phyloP scores from a whole-genome alignment of 2,888 invertebrate species.

The Scaptomyza flava region DNA sequence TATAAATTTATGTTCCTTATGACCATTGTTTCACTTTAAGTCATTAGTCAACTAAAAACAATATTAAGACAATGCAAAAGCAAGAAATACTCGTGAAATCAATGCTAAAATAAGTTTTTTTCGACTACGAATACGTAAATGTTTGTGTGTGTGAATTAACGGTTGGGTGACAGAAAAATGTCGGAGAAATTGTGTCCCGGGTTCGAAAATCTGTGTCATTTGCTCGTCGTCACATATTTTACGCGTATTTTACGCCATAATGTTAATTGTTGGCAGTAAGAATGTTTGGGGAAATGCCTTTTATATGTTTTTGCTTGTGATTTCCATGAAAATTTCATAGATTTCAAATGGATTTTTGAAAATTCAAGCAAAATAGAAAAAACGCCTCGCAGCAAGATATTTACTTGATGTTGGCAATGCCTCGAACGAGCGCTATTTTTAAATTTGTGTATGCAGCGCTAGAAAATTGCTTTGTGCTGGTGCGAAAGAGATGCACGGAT shows the following conservation, averaged over 20 bases:
- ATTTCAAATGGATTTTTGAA: conserved; percentile 29
- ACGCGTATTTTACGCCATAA: conserved; percentile 31
- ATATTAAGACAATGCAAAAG: conserved; percentile 10
- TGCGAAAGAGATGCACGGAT: conserved; percentile 56
- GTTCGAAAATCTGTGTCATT: conserved; percentile 41
- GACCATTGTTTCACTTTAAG: conserved; percentile 3
- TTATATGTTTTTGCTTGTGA: conserved; percentile 24
- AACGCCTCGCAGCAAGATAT: conserved; percentile 25
- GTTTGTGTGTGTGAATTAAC: conserved; percentile 20
- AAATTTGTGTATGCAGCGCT: conserved; percentile 52
- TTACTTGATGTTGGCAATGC: conserved; percentile 60
- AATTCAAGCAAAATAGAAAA: conserved; percentile 38
- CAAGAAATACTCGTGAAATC: conserved; percentile 62
- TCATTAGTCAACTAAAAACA: neutral
- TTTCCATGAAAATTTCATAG: conserved; percentile 46
- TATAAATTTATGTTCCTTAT: conserved; percentile 14
- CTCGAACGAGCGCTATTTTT: conserved; percentile 72
- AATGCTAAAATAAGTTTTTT: conserved; percentile 41
- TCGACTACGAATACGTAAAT: conserved; percentile 3
- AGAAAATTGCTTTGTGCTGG: conserved; percentile 55
- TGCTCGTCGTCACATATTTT: conserved; percentile 38
- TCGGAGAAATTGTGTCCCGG: conserved; percentile 33
- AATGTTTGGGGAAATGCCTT: conserved; percentile 46
- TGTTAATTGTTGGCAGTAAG: conserved; percentile 42
- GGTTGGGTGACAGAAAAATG: conserved; percentile 46